Percentiles rank a stretch among this genome's conserved stretches.
Evolutionary conservation across 2,888 invertebrate genomes (phyloP).

Genomic region (Leucozona laternaria): DNA sequence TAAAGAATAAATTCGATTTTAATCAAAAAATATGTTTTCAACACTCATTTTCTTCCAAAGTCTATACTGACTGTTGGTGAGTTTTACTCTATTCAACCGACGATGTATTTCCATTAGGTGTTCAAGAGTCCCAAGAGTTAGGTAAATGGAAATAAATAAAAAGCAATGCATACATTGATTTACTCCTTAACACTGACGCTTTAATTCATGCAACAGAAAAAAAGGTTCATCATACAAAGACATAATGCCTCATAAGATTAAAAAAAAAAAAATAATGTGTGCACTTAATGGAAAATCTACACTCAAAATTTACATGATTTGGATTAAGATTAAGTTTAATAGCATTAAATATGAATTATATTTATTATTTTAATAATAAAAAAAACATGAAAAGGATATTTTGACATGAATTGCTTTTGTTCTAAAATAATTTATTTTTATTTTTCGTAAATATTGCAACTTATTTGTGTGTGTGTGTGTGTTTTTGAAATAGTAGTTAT

Average conservation of each 20-base stretch:
- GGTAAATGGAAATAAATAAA: background rate
- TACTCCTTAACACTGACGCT: background rate
- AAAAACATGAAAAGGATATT: background rate
- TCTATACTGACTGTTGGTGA: no score
- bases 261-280: background rate
- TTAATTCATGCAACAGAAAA: background rate
- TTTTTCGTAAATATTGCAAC: background rate
- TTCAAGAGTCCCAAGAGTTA: no score
- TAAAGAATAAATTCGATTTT: no score
- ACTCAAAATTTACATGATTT: slow-evolving; percentile 5
- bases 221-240: background rate
- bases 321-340: slow-evolving; percentile 8
- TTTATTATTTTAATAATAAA: slow-evolving; percentile 26
- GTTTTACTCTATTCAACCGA: background rate
- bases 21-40: no score
- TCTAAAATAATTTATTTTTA: background rate
- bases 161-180: background rate
- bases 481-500: background rate
- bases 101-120: background rate
- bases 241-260: background rate
- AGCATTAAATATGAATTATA: slow-evolving; percentile 1
- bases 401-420: background rate
- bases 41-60: no score
- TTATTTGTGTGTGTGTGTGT: background rate
- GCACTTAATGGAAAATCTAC: background rate